Percentiles rank a stretch among this genome's conserved stretches.
Evolutionary conservation across 2,888 invertebrate genomes (phyloP).

Genomic region (Lamellibrachia columna): DNA sequence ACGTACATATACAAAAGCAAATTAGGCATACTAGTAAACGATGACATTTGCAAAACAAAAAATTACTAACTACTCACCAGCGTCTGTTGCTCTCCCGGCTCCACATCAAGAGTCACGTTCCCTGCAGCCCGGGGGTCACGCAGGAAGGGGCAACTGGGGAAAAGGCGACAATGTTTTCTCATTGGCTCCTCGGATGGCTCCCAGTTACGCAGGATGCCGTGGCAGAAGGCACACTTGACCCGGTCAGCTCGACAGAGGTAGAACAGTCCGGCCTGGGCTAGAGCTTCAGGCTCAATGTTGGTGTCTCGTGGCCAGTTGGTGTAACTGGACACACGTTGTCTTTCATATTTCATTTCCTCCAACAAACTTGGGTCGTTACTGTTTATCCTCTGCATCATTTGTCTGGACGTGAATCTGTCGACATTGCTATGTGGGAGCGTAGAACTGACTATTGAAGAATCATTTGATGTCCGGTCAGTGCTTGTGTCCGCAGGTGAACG

Average conservation of each 20-base stretch:
- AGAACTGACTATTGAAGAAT: not conserved
- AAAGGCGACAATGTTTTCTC: conserved; percentile 4
- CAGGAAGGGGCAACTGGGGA: not conserved
- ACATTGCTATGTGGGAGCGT: not conserved
- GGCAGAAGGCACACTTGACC: not conserved
- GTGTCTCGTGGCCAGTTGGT: too few species aligned
- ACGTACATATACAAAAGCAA: too few species aligned
- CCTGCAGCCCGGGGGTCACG: not conserved
- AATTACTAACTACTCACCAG: not conserved
- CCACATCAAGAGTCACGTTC: not conserved
- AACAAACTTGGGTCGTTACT: not conserved
- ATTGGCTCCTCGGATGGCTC: not conserved
- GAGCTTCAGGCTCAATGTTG: not conserved
- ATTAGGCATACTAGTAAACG: too few species aligned
- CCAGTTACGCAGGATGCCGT: conserved; percentile 1
- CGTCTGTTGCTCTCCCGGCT: not conserved
- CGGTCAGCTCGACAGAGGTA: not conserved
- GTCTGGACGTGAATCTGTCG: not conserved
- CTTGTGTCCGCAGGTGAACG: not conserved
- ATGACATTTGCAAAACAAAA: too few species aligned
- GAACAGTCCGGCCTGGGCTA: not conserved
- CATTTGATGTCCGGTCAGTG: not conserved
- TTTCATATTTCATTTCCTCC: conserved; percentile 1
- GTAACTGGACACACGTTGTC: too few species aligned
- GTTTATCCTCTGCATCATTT: not conserved